A percentile compares a stretch with the other conserved stretches of the same genome.
Conservation (phyloP, 2,113 vertebrate species). For the Periophthalmus modestus region DNA sequence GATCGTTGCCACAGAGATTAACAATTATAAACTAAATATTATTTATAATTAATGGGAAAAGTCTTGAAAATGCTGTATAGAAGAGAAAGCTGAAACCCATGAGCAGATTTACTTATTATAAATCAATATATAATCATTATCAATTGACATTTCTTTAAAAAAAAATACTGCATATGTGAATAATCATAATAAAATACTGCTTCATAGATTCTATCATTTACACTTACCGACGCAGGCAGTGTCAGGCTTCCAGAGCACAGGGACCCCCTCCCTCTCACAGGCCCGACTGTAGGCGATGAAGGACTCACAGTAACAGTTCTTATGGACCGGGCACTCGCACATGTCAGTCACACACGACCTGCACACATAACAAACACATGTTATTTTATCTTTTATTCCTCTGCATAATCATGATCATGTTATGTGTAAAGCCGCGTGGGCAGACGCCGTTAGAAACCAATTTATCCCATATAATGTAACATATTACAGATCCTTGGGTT, state of each 20-base stretch:
- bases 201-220: neutral
- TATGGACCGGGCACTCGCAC: conserved; percentile 96
- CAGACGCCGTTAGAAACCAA: too few species aligned
- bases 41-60: too few species aligned
- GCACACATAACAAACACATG: conserved; percentile 1
- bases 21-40: too few species aligned
- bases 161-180: too few species aligned
- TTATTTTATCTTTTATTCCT: neutral
- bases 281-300: conserved; percentile 93
- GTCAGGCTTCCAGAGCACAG: conserved; percentile 86
- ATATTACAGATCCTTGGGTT: too few species aligned
- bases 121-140: too few species aligned
- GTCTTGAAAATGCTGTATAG: too few species aligned
- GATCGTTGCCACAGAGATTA: too few species aligned
- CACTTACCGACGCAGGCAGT: conserved; percentile 85
- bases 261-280: conserved; percentile 88
- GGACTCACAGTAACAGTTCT: conserved; percentile 97
- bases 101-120: too few species aligned
- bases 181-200: neutral
- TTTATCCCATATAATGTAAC: too few species aligned
- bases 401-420: neutral
- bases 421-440: neutral
- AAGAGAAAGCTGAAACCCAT: too few species aligned
- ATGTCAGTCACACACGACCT: conserved; percentile 98
- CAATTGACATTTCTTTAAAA: too few species aligned